These are phyloP conservation scores for Sebastes diaconus DNA, from an alignment of 2,797 vertebrate genomes.

Conservation along the genomic window DNA sequence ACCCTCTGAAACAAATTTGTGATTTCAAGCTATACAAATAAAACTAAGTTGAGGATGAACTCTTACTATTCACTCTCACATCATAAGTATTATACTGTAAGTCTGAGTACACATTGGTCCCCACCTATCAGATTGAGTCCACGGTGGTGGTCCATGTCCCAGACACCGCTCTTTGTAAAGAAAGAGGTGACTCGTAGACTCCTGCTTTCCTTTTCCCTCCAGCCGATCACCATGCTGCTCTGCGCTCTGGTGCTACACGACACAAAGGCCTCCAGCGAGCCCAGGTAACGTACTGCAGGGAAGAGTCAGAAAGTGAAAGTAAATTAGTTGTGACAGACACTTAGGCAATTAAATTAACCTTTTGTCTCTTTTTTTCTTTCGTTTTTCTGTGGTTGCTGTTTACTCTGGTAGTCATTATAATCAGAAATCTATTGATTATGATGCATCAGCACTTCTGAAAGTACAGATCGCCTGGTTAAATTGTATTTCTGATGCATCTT, in stretches of 20 bases:
- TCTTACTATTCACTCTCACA: neutral
- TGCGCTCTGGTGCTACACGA: constrained; percentile 80
- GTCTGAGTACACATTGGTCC: neutral
- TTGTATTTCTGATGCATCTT: neutral
- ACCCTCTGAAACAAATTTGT: neutral
- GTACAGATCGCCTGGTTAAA: neutral
- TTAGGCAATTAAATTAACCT: neutral
- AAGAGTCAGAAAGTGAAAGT: neutral
- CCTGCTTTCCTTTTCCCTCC: constrained; percentile 78
- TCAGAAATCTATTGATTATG: neutral
- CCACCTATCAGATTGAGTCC: constrained; percentile 85
- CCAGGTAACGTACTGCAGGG: constrained; percentile 75
- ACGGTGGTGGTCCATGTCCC: constrained; percentile 83
- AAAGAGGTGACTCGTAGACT: constrained; percentile 74
- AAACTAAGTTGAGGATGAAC: neutral
- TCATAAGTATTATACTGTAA: neutral
- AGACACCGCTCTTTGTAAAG: constrained; percentile 77
- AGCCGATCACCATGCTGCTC: constrained; percentile 79
- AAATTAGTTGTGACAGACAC: constrained; percentile 1
- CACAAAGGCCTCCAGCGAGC: constrained; percentile 83
- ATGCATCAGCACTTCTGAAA: neutral
- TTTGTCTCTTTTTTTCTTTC: neutral
- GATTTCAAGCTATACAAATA: neutral
- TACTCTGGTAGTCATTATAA: neutral
- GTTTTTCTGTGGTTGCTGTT: neutral